Conservation (phyloP, 1,140 invertebrate genomes). For the Tetramorium parvispinum region DNA sequence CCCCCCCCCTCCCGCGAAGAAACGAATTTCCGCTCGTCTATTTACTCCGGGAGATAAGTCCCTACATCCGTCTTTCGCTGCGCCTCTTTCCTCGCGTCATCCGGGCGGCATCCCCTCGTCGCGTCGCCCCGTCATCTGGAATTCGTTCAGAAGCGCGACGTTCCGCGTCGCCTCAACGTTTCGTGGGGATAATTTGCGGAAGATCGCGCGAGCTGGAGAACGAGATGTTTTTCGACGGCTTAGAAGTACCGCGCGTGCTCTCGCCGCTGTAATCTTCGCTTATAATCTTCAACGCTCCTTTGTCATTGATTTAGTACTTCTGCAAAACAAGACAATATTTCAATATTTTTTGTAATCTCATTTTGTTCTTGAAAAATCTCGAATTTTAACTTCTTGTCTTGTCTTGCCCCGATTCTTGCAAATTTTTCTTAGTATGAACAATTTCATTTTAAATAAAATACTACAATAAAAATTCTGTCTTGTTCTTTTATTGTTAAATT, state of each 20-base stretch:
- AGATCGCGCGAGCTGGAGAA: neutral
- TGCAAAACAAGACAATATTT: no score
- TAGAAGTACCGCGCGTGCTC: neutral
- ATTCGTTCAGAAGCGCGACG: neutral
- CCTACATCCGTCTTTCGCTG: neutral
- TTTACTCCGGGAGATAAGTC: neutral
- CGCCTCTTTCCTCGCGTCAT: neutral
- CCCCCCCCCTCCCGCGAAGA: neutral
- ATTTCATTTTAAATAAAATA: no score
- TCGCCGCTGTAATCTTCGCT: neutral
- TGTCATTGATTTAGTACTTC: no score
- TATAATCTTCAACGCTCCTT: no score
- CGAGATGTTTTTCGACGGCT: neutral
- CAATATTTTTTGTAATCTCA: no score
- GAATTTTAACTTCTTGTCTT: no score
- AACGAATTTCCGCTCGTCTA: constrained; percentile 13
- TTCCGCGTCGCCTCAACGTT: no score
- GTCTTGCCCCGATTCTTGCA: no score
- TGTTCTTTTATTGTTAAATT: no score
- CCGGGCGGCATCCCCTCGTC: neutral
- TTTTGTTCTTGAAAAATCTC: no score
- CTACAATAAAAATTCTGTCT: no score
- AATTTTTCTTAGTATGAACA: no score
- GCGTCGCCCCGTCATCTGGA: neutral
- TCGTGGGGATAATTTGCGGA: neutral